Conservation (phyloP, 2,888 invertebrate species). For the Dastarcus helophoroides region DNA sequence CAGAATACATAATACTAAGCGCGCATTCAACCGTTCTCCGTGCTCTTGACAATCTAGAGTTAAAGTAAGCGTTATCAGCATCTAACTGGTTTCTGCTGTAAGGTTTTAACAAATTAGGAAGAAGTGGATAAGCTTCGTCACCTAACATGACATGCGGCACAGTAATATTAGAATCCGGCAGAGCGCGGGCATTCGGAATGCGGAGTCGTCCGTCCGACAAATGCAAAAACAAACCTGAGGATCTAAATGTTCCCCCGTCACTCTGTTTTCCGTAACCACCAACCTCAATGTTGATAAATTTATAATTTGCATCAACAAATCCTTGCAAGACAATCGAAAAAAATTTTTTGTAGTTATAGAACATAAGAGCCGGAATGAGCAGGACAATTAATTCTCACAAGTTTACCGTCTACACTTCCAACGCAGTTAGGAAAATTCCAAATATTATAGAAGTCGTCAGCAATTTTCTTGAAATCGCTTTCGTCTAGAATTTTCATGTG, state of each 20-base stretch:
- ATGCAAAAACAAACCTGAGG: constrained; percentile 4
- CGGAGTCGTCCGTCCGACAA: constrained; percentile 1
- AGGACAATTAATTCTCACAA: constrained; percentile 3
- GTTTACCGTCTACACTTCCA: constrained; percentile 6
- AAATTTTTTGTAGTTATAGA: not conserved
- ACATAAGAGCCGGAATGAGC: constrained; percentile 4
- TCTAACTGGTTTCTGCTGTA: too few relatives aligned
- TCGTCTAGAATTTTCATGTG: constrained; percentile 3
- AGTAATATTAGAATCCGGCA: constrained; percentile 1
- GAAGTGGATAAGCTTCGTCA: constrained; percentile 1
- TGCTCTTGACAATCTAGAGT: constrained; percentile 5
- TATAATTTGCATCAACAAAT: constrained; percentile 6
- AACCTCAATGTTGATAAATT: constrained; percentile 6
- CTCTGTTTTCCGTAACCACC: constrained; percentile 14
- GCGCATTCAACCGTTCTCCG: constrained; percentile 5
- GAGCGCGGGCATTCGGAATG: not conserved
- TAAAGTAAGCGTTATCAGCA: constrained; percentile 4
- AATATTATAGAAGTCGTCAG: constrained; percentile 3
- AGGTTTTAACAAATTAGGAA: not conserved
- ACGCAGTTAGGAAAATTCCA: constrained; percentile 7
- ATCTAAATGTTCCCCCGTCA: constrained; percentile 11
- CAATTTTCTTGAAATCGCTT: constrained; percentile 1
- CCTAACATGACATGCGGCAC: constrained; percentile 3
- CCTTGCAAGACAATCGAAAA: constrained; percentile 5
- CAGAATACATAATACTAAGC: constrained; percentile 2